Percentiles rank a stretch among this genome's conserved stretches.
These are phyloP conservation scores for Arctocebus calabarensis DNA, from an alignment of 2,797 vertebrate species.

Conservation along the genomic window DNA sequence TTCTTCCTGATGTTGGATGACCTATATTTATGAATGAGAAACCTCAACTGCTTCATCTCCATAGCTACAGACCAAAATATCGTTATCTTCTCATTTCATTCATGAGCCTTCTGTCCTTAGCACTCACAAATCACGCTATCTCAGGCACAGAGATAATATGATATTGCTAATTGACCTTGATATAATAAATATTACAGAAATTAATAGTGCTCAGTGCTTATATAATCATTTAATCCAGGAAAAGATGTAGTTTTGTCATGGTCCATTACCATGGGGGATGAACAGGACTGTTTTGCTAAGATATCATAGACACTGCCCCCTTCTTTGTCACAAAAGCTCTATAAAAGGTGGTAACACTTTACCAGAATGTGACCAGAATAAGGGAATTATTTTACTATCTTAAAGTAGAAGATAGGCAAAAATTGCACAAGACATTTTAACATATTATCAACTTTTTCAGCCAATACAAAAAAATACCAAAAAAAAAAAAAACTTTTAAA, in stretches of 20 bases:
- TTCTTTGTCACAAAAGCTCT: not conserved
- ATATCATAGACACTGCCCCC: not conserved
- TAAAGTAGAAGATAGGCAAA: slow-evolving; percentile 9
- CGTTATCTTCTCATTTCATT: slow-evolving; percentile 28
- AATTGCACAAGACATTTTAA: slow-evolving; percentile 49
- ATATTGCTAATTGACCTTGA: slow-evolving; percentile 40
- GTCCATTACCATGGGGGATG: not conserved
- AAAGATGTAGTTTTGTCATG: slow-evolving; percentile 23
- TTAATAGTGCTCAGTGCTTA: not conserved
- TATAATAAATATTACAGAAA: slow-evolving; percentile 20
- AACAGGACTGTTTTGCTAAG: slow-evolving; percentile 25
- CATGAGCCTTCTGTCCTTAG: not conserved
- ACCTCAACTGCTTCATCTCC: not conserved
- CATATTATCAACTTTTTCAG: not conserved
- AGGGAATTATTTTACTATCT: not conserved
- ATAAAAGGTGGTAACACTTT: not conserved
- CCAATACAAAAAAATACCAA: not conserved
- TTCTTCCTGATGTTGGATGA: not conserved
- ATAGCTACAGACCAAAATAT: slow-evolving; percentile 39
- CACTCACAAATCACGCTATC: slow-evolving; percentile 32
- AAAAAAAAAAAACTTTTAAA: not conserved
- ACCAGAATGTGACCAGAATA: not conserved
- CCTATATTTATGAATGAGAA: slow-evolving; percentile 40
- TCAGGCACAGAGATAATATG: slow-evolving; percentile 1
- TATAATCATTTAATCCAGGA: slow-evolving; percentile 21